Conservation (phyloP, 2,113 vertebrate genomes). For the Clarias gariepinus region DNA sequence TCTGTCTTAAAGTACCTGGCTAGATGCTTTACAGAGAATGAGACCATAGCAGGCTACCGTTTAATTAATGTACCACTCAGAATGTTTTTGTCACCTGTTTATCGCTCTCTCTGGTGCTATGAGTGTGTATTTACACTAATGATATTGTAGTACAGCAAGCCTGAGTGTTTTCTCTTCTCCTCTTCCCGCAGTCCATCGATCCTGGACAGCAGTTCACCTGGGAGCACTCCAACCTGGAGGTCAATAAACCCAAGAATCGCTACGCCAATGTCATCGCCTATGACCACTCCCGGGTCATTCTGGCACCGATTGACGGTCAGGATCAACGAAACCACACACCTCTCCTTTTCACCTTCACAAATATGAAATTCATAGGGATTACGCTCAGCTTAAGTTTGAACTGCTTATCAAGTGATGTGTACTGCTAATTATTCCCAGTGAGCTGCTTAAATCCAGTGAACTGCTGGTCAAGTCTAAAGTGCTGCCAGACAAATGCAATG, state of each 20-base stretch:
- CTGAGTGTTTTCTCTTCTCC: conserved; percentile 29
- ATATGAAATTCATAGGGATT: background rate
- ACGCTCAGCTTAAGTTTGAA: background rate
- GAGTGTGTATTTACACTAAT: conserved; percentile 12
- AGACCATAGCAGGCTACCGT: conserved; percentile 48
- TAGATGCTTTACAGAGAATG: conserved; percentile 51
- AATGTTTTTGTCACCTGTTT: conserved; percentile 6
- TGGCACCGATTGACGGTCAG: conserved; percentile 92
- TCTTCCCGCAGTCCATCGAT: conserved; percentile 86
- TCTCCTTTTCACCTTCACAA: background rate
- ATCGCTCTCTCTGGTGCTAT: background rate
- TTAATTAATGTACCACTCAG: conserved; percentile 42
- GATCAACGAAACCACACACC: conserved; percentile 25
- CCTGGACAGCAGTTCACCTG: conserved; percentile 99
- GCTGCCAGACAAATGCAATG: background rate
- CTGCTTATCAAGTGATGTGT: background rate
- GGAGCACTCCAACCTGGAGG: conserved; percentile 98
- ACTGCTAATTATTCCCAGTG: background rate
- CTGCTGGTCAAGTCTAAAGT: background rate
- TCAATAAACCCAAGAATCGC: conserved; percentile 98
- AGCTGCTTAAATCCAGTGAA: background rate
- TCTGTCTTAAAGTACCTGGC: conserved; percentile 51
- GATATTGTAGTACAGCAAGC: conserved; percentile 23
- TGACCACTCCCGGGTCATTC: conserved; percentile 94
- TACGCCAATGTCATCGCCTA: conserved; percentile 98